Evolutionary conservation across 2,797 vertebrate genomes (phyloP), one percentile per base, ranked within the genome.

Genomic region (Phoeniculus purpureus): DNA sequence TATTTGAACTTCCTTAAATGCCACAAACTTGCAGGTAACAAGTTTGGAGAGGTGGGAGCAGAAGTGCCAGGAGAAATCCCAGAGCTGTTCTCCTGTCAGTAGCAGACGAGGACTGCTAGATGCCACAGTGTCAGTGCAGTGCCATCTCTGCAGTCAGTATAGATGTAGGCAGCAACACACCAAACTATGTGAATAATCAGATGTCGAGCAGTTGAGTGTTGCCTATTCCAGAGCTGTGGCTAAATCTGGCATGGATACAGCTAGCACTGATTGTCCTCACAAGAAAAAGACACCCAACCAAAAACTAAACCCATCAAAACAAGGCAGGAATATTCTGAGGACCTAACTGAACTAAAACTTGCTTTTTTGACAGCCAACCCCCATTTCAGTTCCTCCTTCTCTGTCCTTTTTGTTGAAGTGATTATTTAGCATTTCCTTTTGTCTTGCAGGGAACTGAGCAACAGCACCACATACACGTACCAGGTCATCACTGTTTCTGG

Each of bases 401-500:
- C 54, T 70, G n/a, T 32, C 51, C n/a, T 91, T 70, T 75, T 71
- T 76, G 45, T 19, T 87, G 80, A 27, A 12, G 7, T 1, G 1
- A 52, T 66, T 23, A 4, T 43, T 62, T 77, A 18, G 9, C 10
- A 5, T 85, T 34, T 76, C 61, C 56, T 92, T 72, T 62, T 95
- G 74, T 86, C 60, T 96, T 94, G 26, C 96, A 99, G 99, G 95
- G 98, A 99, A 52, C 96, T 99, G 59, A 93, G 90, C 31, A 95
- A 95, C 21, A 97, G 98, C 61, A 97, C 90, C 64, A 72, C 93
- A 1, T 99, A 99, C 96, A 98, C 97, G 4, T 99, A 99, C 95
- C 97, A 97, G 95, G 97, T 99, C 75, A 94, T 98, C 73, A 95
- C 98, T 16, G 94, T 99, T 92, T 98, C 98, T 0, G 97, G 97